Evolutionary conservation across 2,888 invertebrate species (phyloP).

Genomic region (Cephus spinipes): DNA sequence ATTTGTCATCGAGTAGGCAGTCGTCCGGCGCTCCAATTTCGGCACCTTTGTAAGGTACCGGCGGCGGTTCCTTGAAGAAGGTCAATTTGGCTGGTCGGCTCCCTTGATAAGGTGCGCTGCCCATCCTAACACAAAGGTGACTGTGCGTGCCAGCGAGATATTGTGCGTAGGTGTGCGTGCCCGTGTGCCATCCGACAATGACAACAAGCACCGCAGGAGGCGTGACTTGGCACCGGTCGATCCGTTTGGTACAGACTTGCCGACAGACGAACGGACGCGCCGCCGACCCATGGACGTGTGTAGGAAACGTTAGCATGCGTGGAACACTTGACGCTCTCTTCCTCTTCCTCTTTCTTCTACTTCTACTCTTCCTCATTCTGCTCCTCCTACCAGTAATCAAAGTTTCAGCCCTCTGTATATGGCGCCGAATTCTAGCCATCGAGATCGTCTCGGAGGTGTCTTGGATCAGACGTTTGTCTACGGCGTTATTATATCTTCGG

Average conservation of each 20-base stretch:
- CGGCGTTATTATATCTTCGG: too few relatives aligned
- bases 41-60: conserved; percentile 40
- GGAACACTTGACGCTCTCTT: neutral
- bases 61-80: conserved; percentile 34
- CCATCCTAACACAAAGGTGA: conserved; percentile 13
- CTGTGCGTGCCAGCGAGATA: conserved; percentile 27
- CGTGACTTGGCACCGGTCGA: conserved; percentile 57
- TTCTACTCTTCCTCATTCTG: neutral
- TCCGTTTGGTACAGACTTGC: conserved; percentile 47
- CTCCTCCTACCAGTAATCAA: neutral
- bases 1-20: conserved; percentile 19
- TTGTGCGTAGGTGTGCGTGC: conserved; percentile 46
- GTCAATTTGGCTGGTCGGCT: conserved; percentile 38
- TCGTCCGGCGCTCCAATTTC: conserved; percentile 36
- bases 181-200: conserved; percentile 56
- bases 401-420: neutral
- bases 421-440: neutral
- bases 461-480: neutral
- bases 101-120: conserved; percentile 22
- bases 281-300: neutral
- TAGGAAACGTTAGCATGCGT: neutral
- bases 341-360: neutral
- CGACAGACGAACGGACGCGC: conserved; percentile 48
- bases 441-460: neutral
- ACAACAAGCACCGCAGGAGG: conserved; percentile 63